These are phyloP conservation scores for Liasis olivaceus DNA, from an alignment of 2,797 vertebrate species.

Conservation along the genomic window DNA sequence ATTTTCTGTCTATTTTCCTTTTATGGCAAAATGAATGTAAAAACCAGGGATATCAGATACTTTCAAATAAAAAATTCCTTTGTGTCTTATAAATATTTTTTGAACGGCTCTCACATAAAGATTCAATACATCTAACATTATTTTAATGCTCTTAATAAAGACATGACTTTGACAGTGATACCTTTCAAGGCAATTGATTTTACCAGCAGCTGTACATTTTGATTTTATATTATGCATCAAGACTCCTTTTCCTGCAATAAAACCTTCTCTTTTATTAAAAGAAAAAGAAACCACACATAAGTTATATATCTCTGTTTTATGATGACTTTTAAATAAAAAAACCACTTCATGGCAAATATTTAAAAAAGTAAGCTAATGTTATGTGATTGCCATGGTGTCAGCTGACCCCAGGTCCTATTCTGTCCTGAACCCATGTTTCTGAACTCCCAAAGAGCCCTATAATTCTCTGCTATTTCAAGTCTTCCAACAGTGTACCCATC, in stretches of 20 bases:
- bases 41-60: slow-evolving; percentile 25
- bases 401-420: background rate
- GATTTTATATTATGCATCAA: slow-evolving; percentile 37
- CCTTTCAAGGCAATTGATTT: slow-evolving; percentile 31
- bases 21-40: slow-evolving; percentile 35
- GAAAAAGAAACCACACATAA: background rate
- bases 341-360: background rate
- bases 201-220: slow-evolving; percentile 16
- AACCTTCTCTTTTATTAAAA: slow-evolving; percentile 1
- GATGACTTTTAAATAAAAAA: background rate
- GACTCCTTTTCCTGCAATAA: background rate
- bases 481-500: background rate
- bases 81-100: slow-evolving; percentile 19
- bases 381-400: background rate
- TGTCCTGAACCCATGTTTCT: background rate
- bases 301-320: background rate
- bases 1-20: slow-evolving; percentile 4
- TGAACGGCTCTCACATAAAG: slow-evolving; percentile 1
- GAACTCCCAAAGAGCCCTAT: background rate
- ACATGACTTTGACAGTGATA: slow-evolving; percentile 29
- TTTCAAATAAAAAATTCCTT: slow-evolving; percentile 1
- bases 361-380: background rate
- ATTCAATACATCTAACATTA: slow-evolving; percentile 9
- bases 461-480: background rate
- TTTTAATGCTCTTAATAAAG: slow-evolving; percentile 44